Percentiles rank a stretch among this genome's conserved stretches.
These are phyloP conservation scores for Oncorhynchus gorbuscha DNA, from an alignment of 2,113 vertebrate genomes.

Conservation along the genomic window DNA sequence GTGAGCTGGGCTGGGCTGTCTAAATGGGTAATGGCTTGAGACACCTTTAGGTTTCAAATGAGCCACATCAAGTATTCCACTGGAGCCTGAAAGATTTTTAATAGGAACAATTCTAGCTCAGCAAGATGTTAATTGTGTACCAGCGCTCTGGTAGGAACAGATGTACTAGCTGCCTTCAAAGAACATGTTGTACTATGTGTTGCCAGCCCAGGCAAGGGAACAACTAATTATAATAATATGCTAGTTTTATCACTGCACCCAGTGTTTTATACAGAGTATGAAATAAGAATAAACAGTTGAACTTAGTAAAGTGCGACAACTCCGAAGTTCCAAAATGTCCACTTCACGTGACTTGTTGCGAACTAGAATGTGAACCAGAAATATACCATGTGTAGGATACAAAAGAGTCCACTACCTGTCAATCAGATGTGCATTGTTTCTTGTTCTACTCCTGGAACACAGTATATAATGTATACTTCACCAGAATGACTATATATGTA, in stretches of 20 bases:
- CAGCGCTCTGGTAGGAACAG: constrained; percentile 19
- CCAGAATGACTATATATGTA: background rate
- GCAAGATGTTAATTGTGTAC: constrained; percentile 64
- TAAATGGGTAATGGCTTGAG: constrained; percentile 17
- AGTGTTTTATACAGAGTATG: background rate
- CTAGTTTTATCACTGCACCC: background rate
- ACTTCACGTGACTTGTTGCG: background rate
- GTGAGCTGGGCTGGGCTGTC: constrained; percentile 12
- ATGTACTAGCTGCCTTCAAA: constrained; percentile 18
- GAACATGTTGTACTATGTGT: constrained; percentile 37
- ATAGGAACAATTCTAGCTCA: constrained; percentile 59
- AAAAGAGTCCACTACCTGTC: too few species aligned
- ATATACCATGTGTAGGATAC: too few species aligned
- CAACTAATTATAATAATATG: background rate
- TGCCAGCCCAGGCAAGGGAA: constrained; percentile 5
- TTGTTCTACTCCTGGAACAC: too few species aligned
- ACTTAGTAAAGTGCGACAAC: background rate
- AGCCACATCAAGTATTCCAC: constrained; percentile 69
- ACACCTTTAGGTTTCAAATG: constrained; percentile 50
- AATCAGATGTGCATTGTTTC: too few species aligned
- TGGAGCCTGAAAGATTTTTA: constrained; percentile 38
- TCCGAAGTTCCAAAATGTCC: background rate
- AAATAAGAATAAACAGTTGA: background rate
- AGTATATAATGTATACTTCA: background rate
- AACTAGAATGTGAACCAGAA: background rate